These are phyloP conservation scores for Horisme vitalbata DNA, from an alignment of 2,888 invertebrate genomes.

Conservation along the genomic window DNA sequence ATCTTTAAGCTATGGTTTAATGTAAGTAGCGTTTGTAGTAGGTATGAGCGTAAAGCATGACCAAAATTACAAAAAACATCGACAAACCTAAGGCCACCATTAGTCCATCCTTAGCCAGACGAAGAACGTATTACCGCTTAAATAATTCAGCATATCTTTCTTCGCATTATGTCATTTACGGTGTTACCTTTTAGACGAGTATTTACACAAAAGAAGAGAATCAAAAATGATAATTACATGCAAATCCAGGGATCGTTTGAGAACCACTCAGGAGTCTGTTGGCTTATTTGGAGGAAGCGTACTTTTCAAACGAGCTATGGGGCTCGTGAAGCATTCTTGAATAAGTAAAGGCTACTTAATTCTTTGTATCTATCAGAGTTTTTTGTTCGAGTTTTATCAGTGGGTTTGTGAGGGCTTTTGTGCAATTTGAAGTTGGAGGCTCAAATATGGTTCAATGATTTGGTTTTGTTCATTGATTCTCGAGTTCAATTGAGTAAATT, in stretches of 20 bases:
- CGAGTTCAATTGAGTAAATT: constrained; percentile 7
- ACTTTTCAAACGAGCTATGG: constrained; percentile 37
- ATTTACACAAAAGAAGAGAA: constrained; percentile 82
- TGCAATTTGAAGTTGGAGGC: constrained; percentile 2
- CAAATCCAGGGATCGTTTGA: constrained; percentile 74
- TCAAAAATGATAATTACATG: constrained; percentile 84
- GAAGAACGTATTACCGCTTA: constrained; percentile 71
- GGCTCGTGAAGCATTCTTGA: constrained; percentile 38
- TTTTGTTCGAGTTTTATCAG: constrained; percentile 15
- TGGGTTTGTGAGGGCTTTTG: constrained; percentile 7
- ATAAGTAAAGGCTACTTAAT: constrained; percentile 35
- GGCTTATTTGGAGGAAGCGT: constrained; percentile 51
- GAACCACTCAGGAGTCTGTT: constrained; percentile 46
- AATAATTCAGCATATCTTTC: constrained; percentile 81
- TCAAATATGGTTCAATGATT: constrained; percentile 17
- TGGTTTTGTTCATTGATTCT: constrained; percentile 12
- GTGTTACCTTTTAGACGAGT: constrained; percentile 76
- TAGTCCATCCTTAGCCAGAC: constrained; percentile 41
- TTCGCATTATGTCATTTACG: constrained; percentile 80
- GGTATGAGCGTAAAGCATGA: too few relatives aligned
- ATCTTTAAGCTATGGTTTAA: too few relatives aligned
- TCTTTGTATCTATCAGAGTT: constrained; percentile 26
- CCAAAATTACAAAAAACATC: too few relatives aligned
- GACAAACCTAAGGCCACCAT: not conserved
- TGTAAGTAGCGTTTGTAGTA: too few relatives aligned